Evolutionary conservation across 2,888 invertebrate genomes (phyloP), one percentile per base, ranked within the genome.

Genomic region (Asteroscopus sphinx): DNA sequence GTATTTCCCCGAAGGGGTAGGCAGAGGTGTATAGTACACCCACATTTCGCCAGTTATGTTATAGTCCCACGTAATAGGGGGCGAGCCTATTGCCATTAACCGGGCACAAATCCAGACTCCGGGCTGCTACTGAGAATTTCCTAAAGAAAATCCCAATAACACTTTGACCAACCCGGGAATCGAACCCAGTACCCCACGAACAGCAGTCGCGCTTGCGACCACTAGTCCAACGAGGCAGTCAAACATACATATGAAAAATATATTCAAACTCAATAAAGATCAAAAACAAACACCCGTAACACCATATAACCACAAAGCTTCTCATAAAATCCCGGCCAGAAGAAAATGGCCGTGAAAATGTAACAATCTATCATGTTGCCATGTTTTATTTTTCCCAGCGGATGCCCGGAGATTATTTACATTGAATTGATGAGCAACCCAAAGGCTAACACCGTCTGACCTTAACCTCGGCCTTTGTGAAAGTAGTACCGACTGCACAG

Each of bases 331-430:
- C 66, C 67, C 68, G 55, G 60, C 57, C 72, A 56, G 66, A 46
- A 79, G 81, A 81, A 86, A 87, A 82, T 81, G 69, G 63, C 79
- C 75, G 81, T 82, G 82, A 78, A 86, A 89, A 85, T 85, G 81
- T 79, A 86, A 81, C 86, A 85, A 92, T 92, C 86, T 80, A 92
- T 92, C 92, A 90, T 80, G 73, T 79, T 83, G 79, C 80, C 83
- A 85, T 85, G 84, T 83, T 87, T 88, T 87, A 89, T 91, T 90
- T 85, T 90, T 79, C 74, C 80, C 83, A 66, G 80, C 78, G 85
- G 86, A 90, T 87, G 86, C 87, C 85, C 81, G 86, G 78, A 86
- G 86, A 89, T 88, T 91, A 91, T 92, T 92, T 91, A 89, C 90
- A 88, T 89, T 85, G 83, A 88, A 91, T 92, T 92, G 90, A 92